phyloP scores from a whole-genome alignment of 2,113 vertebrate genomes.

The Barnardius zonarius region DNA sequence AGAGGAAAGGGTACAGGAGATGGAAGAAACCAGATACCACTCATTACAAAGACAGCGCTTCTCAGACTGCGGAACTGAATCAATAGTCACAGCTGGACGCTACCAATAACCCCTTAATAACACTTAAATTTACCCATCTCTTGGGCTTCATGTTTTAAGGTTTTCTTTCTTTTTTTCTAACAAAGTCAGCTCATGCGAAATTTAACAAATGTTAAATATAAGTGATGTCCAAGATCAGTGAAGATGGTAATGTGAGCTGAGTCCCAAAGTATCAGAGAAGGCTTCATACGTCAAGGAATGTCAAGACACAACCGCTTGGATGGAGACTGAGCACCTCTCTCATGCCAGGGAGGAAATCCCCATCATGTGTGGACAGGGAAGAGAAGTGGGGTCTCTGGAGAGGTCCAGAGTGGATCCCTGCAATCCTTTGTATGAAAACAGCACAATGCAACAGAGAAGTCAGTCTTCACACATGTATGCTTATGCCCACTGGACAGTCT shows the following conservation, averaged over 20 bases:
- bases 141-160: background rate
- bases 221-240: background rate
- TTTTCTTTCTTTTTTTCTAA: background rate
- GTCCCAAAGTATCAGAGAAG: background rate
- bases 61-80: background rate
- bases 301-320: background rate
- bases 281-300: background rate
- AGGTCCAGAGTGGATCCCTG: background rate
- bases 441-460: background rate
- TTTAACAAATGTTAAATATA: background rate
- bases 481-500: background rate
- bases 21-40: background rate
- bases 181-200: background rate
- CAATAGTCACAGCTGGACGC: background rate
- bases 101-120: background rate
- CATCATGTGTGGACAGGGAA: background rate
- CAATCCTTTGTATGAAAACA: background rate
- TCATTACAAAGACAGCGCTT: background rate
- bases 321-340: background rate
- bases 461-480: background rate
- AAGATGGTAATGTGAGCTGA: rapidly evolving
- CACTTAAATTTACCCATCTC: background rate
- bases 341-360: background rate
- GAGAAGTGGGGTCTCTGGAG: background rate
- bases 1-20: background rate